Percentiles rank a stretch among this genome's conserved stretches.
Conservation (phyloP, 2,113 vertebrate genomes). For the Falcunculus frontatus region DNA sequence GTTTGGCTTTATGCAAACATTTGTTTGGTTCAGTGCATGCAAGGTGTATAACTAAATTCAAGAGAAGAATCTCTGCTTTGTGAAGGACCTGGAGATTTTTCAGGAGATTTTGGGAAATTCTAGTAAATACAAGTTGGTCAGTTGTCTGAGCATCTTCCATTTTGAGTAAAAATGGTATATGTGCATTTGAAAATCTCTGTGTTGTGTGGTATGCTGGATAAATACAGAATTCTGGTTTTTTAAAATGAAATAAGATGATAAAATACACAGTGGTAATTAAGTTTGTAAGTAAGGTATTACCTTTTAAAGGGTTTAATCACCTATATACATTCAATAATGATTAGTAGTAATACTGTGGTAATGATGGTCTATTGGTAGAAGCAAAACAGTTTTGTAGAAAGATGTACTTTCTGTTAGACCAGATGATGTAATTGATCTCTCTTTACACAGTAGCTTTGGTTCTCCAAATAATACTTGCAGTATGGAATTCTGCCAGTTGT, state of each 20-base stretch:
- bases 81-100: neutral
- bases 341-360: neutral
- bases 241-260: neutral
- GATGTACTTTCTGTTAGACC: neutral
- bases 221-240: neutral
- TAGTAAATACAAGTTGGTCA: neutral
- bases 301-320: neutral
- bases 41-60: neutral
- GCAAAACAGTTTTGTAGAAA: neutral
- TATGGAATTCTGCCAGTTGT: neutral
- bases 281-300: neutral
- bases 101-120: neutral
- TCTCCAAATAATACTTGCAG: neutral
- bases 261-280: neutral
- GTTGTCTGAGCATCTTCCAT: neutral
- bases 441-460: neutral
- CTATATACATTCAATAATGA: neutral
- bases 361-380: neutral
- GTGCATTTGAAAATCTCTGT: neutral
- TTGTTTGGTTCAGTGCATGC: neutral
- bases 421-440: neutral
- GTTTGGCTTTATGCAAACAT: neutral
- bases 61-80: neutral
- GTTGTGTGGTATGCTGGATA: neutral
- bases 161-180: neutral